Evolutionary conservation across 2,113 vertebrate genomes (phyloP).

Genomic region (Cheilinus undulatus): DNA sequence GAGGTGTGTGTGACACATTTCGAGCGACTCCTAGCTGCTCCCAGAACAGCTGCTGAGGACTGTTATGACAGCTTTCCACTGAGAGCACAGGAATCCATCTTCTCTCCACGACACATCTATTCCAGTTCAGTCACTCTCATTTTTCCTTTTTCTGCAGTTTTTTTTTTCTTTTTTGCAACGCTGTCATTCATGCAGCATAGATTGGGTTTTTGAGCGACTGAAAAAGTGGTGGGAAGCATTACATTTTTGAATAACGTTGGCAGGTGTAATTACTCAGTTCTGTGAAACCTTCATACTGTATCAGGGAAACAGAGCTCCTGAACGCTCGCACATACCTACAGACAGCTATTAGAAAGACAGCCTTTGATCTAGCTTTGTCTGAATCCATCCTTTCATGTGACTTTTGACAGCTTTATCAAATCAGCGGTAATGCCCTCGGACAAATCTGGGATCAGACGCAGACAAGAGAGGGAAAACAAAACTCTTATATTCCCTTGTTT

Average conservation of each 20-base stretch:
- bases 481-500: slow-evolving; percentile 24
- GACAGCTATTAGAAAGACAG: slow-evolving; percentile 52
- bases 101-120: slow-evolving; percentile 73
- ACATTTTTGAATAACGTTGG: slow-evolving; percentile 48
- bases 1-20: slow-evolving; percentile 76
- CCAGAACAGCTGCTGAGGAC: slow-evolving; percentile 78
- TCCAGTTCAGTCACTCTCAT: slow-evolving; percentile 77
- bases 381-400: slow-evolving; percentile 59
- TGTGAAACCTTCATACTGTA: slow-evolving; percentile 37
- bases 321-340: slow-evolving; percentile 36
- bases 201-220: slow-evolving; percentile 43
- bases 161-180: slow-evolving; percentile 46
- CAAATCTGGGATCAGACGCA: slow-evolving; percentile 64
- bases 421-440: slow-evolving; percentile 55
- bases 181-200: slow-evolving; percentile 69
- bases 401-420: slow-evolving; percentile 68
- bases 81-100: slow-evolving; percentile 79
- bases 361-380: slow-evolving; percentile 63
- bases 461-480: slow-evolving; percentile 53
- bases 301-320: slow-evolving; percentile 22
- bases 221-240: slow-evolving; percentile 38
- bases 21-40: slow-evolving; percentile 71
- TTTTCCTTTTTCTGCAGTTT: slow-evolving; percentile 63
- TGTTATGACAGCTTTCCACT: slow-evolving; percentile 81
- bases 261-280: slow-evolving; percentile 66